Evolutionary conservation across 2,888 invertebrate genomes (phyloP).

Genomic region (Lasioglossum vierecki): DNA sequence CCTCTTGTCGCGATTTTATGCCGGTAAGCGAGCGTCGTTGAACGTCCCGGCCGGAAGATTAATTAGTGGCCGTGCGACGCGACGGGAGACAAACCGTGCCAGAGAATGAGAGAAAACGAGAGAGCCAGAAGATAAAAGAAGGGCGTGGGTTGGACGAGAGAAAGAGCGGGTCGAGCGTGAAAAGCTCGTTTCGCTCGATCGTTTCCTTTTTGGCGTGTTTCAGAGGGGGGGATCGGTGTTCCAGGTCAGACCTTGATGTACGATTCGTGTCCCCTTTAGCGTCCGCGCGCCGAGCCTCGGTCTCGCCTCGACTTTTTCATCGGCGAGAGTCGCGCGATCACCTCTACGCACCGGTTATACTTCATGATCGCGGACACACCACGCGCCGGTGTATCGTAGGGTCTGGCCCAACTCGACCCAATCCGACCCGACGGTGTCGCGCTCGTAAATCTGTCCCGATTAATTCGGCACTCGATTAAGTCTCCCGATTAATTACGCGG

Average conservation of each 20-base stretch:
- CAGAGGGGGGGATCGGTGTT: slow-evolving; percentile 35
- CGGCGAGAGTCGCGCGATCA: slow-evolving; percentile 38
- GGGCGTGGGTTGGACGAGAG: neutral
- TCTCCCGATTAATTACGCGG: slow-evolving; percentile 67
- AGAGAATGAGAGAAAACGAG: neutral
- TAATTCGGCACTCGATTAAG: slow-evolving; percentile 70
- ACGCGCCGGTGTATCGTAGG: neutral
- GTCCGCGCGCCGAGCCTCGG: slow-evolving; percentile 36
- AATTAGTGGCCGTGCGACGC: slow-evolving; percentile 42
- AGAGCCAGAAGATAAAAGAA: neutral
- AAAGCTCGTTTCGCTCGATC: slow-evolving; percentile 44
- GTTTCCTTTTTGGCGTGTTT: slow-evolving; percentile 24
- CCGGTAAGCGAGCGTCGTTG: slow-evolving; percentile 23
- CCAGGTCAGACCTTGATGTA: slow-evolving; percentile 37
- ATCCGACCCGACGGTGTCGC: neutral
- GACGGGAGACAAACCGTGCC: neutral
- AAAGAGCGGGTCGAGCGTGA: slow-evolving; percentile 15
- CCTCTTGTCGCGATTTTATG: slow-evolving; percentile 36
- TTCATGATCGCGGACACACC: slow-evolving; percentile 51
- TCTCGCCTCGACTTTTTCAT: slow-evolving; percentile 38
- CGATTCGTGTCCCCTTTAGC: slow-evolving; percentile 48
- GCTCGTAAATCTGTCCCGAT: slow-evolving; percentile 66
- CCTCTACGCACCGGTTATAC: slow-evolving; percentile 50
- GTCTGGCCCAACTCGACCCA: neutral
- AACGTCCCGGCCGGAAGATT: slow-evolving; percentile 43